phyloP scores from a whole-genome alignment of 2,797 vertebrate genomes.

The Morelia viridis region DNA sequence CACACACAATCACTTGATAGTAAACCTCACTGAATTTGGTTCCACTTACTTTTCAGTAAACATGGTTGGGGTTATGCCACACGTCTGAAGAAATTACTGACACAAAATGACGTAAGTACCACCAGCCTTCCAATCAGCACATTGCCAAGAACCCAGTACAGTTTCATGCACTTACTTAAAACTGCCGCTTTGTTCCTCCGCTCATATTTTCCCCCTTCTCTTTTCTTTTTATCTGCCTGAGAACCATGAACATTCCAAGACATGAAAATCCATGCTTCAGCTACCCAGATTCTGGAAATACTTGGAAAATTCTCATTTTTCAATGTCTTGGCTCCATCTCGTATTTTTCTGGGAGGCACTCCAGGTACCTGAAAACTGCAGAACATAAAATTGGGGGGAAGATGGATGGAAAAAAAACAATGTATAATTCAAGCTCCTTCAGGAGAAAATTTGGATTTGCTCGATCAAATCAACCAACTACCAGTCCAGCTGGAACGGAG shows the following conservation, averaged over 20 bases:
- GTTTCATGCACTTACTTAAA: not conserved
- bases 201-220: not conserved
- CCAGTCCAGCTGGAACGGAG: slow-evolving; percentile 47
- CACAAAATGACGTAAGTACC: slow-evolving; percentile 18
- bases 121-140: not conserved
- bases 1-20: not conserved
- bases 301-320: slow-evolving; percentile 37
- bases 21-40: not conserved
- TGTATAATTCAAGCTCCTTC: slow-evolving; percentile 51
- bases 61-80: not conserved
- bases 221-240: not conserved
- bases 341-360: slow-evolving; percentile 68
- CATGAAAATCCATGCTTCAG: slow-evolving; percentile 44
- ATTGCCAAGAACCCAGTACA: not conserved
- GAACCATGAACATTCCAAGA: slow-evolving; percentile 44
- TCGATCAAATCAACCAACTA: slow-evolving; percentile 54
- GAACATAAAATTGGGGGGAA: slow-evolving; percentile 40
- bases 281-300: slow-evolving; percentile 30
- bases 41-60: not conserved
- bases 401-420: slow-evolving; percentile 39
- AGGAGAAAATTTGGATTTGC: slow-evolving; percentile 61
- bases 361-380: slow-evolving; percentile 66
- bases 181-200: not conserved
- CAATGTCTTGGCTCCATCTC: slow-evolving; percentile 52
- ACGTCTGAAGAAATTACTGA: slow-evolving; percentile 20